Evolutionary conservation across 2,888 invertebrate genomes (phyloP), one percentile per base, ranked within the genome.

Genomic region (Leucania comma): DNA sequence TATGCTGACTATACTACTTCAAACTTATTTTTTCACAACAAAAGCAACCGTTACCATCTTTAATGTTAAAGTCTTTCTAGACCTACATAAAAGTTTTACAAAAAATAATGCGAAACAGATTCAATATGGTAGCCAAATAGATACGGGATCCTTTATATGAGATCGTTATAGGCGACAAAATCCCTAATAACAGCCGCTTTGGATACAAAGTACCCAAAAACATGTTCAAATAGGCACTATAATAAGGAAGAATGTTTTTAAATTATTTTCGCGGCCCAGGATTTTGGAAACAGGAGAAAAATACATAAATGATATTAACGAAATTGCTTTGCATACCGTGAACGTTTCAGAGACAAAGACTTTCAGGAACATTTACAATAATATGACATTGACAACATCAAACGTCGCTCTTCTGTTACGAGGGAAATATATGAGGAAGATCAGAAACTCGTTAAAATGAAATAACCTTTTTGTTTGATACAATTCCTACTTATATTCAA

Each of bases 151-250:
- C 32, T n/a, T 6, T 42, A 12, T 35, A 79, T n/a, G 32, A 38
- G 26, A 63, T 60, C 38, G 63, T 79, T 74, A 79, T 60, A 68
- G 51, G 62, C 54, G 68, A 68, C 67, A 68, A 78, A 72, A 79
- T 51, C 51, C 68, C 48, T 60, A 68, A 79, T 63, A 79, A 46
- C 14, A 51, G 38, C 20, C 38, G 22, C 46, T 53, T 56, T 63
- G 61, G 48, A 63, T 63, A 63, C 58, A 74, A 79, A 63, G 54
- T 79, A 32, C 29, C 68, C 22, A 48, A 53, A 67, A 77, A 63
- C 46, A 73, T 56, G 42, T 42, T 50, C 58, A 53, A 72, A 78
- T 78, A 62, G 48, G 59, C 24, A 26, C 24, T 26, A 17, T 67
- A 78, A 72, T 62, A 48, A 20, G 58, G 4, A 42, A 51, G 12